A percentile compares a stretch with the other conserved stretches of the same genome.
These are phyloP conservation scores for Pleuronectes platessa DNA, from an alignment of 2,113 vertebrate genomes.

Conservation along the genomic window DNA sequence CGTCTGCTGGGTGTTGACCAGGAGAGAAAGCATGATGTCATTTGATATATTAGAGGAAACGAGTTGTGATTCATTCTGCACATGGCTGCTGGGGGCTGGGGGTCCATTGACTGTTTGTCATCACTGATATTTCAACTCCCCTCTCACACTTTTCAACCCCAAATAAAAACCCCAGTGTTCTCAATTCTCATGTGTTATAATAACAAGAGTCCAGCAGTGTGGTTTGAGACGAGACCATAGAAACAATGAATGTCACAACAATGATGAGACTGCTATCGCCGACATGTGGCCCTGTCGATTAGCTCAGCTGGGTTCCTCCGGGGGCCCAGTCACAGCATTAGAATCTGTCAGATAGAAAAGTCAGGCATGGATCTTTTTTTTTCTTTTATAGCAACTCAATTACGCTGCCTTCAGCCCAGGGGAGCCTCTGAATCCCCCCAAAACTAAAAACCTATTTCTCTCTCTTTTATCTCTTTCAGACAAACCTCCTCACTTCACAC, in stretches of 20 bases:
- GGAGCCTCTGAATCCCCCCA: slow-evolving; percentile 58
- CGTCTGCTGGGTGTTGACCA: slow-evolving; percentile 54
- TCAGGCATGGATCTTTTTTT: slow-evolving; percentile 22
- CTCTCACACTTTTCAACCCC: slow-evolving; percentile 27
- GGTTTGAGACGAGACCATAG: slow-evolving; percentile 33
- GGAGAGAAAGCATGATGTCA: slow-evolving; percentile 59
- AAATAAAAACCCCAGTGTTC: slow-evolving; percentile 7
- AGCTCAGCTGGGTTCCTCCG: slow-evolving; percentile 50
- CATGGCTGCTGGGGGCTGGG: slow-evolving; percentile 21
- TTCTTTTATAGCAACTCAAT: slow-evolving; percentile 61
- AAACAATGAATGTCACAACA: slow-evolving; percentile 38
- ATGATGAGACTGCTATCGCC: slow-evolving; percentile 32
- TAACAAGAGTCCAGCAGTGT: slow-evolving; percentile 14
- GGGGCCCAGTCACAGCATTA: slow-evolving; percentile 45
- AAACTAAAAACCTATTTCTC: slow-evolving; percentile 74
- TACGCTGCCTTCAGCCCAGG: slow-evolving; percentile 55
- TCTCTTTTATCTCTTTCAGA: slow-evolving; percentile 86
- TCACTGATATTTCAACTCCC: slow-evolving; percentile 20
- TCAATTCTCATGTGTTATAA: slow-evolving; percentile 14
- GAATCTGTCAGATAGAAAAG: slow-evolving; percentile 58
- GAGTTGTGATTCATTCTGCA: slow-evolving; percentile 47
- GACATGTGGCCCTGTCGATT: slow-evolving; percentile 52
- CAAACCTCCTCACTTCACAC: slow-evolving; percentile 92
- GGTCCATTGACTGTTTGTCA: not conserved
- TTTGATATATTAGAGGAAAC: slow-evolving; percentile 40